Evolutionary conservation across 2,113 vertebrate species (phyloP), one percentile per base, ranked within the genome.

Genomic region (Pavo muticus): DNA sequence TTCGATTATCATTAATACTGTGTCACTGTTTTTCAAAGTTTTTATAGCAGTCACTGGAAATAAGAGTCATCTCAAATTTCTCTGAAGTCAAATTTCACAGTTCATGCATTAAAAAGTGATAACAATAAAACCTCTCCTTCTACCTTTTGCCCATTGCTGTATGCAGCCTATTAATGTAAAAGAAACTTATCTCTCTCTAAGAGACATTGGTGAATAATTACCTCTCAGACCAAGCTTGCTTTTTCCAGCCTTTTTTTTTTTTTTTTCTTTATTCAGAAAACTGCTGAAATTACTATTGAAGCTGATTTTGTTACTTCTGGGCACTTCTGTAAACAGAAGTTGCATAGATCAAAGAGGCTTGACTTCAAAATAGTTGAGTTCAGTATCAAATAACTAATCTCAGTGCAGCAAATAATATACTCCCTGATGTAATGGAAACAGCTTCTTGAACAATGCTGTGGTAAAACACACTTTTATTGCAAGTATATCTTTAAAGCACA

Each of bases 231-330:
- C 12, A 73, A 78, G 25, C 6, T 71, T 81, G 6, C 29, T 13
- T 8, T 91, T 93, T 82, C n/a, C 54, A 72, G 37, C 57, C 0
- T 83, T 71, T 65, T 67, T 37, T 42, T 8, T 71, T 67, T 21
- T 65, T 79, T 29, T 37, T 35, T 8, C 68, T 61, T 87, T 78
- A 27, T 61, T 73, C 18, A 4, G 5, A 68, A 91, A 87, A 87
- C 68, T 85, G 81, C 47, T 76, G 47, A 93, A 96, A 93, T 84
- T 86, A 45, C 23, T 92, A 93, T 56, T 95, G 42, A 75, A 67
- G 68, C 6, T 78, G 40, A 25, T 91, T 95, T 96, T 76, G 5
- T 68, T 91, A 84, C 45, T 90, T 88, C 59, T 91, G 79, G 32
- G 17, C 16, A 75, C 20, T 94, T 92, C 63, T 74, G 45, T 74